A percentile compares a stretch with the other conserved stretches of the same genome.
These are phyloP conservation scores for Invenusta paracnida DNA, from an alignment of 2,888 invertebrate genomes.

Conservation along the genomic window DNA sequence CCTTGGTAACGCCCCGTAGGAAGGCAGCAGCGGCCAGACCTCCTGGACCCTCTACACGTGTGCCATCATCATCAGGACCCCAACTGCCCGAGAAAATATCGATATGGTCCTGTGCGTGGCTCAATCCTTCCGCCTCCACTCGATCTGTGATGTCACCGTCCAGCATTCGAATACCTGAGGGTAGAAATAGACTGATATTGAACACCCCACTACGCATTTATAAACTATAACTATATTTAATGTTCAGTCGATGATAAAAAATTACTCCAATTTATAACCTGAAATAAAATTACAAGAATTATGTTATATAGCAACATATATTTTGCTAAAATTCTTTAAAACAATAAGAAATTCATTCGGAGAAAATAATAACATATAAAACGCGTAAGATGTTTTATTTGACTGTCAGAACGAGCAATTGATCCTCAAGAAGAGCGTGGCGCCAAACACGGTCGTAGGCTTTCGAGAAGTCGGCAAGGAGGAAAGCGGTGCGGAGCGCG, in stretches of 20 bases:
- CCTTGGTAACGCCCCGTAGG: too few species aligned
- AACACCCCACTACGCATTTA: too few species aligned
- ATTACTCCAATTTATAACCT: too few species aligned
- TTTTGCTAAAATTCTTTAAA: too few species aligned
- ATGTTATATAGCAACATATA: too few species aligned
- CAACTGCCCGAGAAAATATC: constrained; percentile 95
- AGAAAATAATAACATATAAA: too few species aligned
- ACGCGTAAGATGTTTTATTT: too few species aligned
- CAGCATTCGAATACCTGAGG: constrained; percentile 69
- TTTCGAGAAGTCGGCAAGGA: background rate
- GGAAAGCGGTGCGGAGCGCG: background rate
- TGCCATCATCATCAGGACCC: constrained; percentile 97
- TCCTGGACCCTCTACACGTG: constrained; percentile 94
- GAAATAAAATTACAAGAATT: too few species aligned
- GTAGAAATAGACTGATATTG: background rate
- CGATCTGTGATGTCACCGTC: constrained; percentile 98
- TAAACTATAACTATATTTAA: too few species aligned
- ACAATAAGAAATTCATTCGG: too few species aligned
- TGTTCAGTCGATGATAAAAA: too few species aligned
- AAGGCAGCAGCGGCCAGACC: constrained; percentile 89
- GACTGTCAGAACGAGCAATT: too few species aligned
- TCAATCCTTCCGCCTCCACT: constrained; percentile 88
- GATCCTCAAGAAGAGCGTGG: background rate
- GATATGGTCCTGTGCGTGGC: constrained; percentile 88
- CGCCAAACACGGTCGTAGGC: background rate